These are phyloP conservation scores for Aepyceros melampus DNA, from an alignment of 2,113 vertebrate genomes.

Conservation along the genomic window DNA sequence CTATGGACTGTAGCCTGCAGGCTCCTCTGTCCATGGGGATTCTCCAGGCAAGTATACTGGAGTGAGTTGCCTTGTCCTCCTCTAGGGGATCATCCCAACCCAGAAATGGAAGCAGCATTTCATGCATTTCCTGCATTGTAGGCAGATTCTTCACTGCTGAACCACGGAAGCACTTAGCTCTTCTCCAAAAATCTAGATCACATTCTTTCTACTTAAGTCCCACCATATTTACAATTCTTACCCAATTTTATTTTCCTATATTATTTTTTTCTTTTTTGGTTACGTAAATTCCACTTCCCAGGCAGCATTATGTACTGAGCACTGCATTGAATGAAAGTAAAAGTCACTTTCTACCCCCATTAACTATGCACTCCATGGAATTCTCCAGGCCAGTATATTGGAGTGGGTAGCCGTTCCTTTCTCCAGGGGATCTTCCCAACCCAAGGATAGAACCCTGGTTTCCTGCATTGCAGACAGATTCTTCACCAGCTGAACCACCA, in stretches of 20 bases:
- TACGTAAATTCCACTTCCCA: background rate
- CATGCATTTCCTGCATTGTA: background rate
- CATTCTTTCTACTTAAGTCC: background rate
- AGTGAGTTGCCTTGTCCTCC: background rate
- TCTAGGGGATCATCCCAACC: background rate
- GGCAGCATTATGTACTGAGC: background rate
- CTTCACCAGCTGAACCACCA: background rate
- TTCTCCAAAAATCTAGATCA: background rate
- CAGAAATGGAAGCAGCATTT: background rate
- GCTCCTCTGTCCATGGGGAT: background rate
- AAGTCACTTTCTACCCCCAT: background rate
- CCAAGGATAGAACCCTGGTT: background rate
- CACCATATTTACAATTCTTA: background rate
- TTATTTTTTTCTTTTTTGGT: background rate
- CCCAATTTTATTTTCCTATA: background rate
- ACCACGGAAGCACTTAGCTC: background rate
- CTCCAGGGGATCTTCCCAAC: background rate
- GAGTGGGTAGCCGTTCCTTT: background rate
- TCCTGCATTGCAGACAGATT: background rate
- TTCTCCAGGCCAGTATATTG: background rate
- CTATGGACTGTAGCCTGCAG: background rate
- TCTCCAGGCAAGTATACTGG: background rate
- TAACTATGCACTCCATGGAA: background rate
- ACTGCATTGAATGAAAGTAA: background rate
- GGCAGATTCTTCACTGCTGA: background rate